Conservation (phyloP, 2,888 invertebrate species). For the Stramonita haemastoma region DNA sequence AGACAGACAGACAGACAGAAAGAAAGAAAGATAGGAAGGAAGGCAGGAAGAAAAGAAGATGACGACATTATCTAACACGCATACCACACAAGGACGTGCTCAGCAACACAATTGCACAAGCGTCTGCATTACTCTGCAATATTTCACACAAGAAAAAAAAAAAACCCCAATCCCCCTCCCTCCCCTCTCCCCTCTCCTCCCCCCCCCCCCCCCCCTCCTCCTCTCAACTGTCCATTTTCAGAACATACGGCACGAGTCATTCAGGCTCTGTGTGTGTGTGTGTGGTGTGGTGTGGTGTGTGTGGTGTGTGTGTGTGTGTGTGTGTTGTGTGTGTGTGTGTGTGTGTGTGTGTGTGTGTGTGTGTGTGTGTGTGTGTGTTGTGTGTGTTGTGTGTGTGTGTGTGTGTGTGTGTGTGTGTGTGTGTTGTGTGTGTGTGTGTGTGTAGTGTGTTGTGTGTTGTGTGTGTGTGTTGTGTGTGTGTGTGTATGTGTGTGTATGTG, state of each 20-base stretch:
- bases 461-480: too few species aligned
- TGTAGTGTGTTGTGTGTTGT: too few species aligned
- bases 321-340: conserved; percentile 23
- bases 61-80: neutral
- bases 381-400: conserved; percentile 17
- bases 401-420: conserved; percentile 17
- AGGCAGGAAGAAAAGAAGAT: neutral
- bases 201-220: too few species aligned
- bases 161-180: too few species aligned
- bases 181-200: too few species aligned
- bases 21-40: neutral
- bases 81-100: neutral
- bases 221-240: neutral
- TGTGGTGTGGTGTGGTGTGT: neutral
- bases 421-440: too few species aligned
- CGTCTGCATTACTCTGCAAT: too few species aligned
- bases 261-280: neutral
- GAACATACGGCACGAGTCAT: neutral
- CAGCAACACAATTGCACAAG: neutral
- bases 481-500: too few species aligned
- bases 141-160: too few species aligned
- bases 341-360: neutral
- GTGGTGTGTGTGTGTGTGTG: conserved; percentile 18
- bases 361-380: conserved; percentile 14
- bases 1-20: neutral